Evolutionary conservation across 2,797 vertebrate genomes (phyloP).

Genomic region (Centropyge bicolor): DNA sequence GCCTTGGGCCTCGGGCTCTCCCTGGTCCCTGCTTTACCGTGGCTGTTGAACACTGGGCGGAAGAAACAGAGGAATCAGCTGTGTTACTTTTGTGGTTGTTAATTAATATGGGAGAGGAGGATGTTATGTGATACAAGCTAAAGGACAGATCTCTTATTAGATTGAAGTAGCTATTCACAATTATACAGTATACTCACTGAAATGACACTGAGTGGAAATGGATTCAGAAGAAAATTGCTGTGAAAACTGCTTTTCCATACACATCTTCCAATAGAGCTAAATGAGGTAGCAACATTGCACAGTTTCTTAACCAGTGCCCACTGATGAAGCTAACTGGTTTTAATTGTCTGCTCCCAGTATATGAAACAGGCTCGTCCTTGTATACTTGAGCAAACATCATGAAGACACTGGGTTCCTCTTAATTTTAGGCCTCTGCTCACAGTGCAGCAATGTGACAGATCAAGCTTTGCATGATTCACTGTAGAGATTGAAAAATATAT

Average conservation of each 20-base stretch:
- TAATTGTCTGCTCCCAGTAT: not conserved
- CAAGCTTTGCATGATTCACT: not conserved
- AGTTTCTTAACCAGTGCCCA: not conserved
- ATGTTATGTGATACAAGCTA: not conserved
- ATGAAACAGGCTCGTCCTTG: not conserved
- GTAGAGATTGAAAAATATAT: not conserved
- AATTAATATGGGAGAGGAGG: not conserved
- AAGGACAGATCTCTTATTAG: too few species aligned
- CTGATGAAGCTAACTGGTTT: not conserved
- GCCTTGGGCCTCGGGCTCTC: conserved; percentile 93
- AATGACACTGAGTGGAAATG: too few species aligned
- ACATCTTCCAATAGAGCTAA: not conserved
- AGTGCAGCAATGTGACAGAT: not conserved
- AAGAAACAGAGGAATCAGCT: conserved; percentile 12
- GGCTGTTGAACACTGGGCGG: conserved; percentile 92
- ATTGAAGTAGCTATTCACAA: too few species aligned
- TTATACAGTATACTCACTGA: too few species aligned
- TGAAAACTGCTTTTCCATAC: not conserved
- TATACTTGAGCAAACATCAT: not conserved
- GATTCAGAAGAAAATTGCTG: too few species aligned
- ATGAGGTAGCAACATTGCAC: not conserved
- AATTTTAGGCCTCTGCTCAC: too few species aligned
- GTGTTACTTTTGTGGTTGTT: not conserved
- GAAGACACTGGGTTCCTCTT: not conserved
- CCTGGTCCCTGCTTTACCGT: conserved; percentile 89